These are phyloP conservation scores for Papilio polyxenes DNA, from an alignment of 1,140 invertebrate genomes.

Conservation along the genomic window DNA sequence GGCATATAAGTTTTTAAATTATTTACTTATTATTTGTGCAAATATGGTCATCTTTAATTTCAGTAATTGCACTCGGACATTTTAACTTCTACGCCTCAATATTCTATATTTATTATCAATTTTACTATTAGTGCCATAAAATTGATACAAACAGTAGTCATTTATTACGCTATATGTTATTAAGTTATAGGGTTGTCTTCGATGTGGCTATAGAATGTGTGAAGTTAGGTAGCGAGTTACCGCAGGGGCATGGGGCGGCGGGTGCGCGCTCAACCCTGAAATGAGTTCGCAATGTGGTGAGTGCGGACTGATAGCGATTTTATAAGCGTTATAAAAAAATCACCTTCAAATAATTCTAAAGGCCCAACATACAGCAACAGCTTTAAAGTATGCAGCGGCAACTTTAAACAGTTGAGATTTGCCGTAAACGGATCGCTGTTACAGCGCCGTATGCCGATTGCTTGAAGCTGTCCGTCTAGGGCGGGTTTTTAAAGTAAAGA, in stretches of 20 bases:
- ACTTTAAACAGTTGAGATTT: too few species aligned
- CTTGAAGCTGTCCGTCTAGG: too few species aligned
- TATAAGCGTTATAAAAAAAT: background rate
- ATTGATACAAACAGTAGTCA: background rate
- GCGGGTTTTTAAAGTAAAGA: too few species aligned
- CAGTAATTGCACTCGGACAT: too few species aligned
- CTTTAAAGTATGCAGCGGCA: too few species aligned
- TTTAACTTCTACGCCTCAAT: background rate
- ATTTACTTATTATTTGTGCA: too few species aligned
- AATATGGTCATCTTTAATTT: too few species aligned
- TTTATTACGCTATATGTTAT: constrained; percentile 12
- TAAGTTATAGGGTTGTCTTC: constrained; percentile 35
- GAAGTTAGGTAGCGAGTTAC: constrained; percentile 59
- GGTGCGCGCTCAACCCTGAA: constrained; percentile 74
- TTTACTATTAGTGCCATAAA: background rate
- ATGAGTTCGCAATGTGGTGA: constrained; percentile 62
- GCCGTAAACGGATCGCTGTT: too few species aligned
- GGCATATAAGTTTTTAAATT: too few species aligned
- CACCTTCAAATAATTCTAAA: background rate
- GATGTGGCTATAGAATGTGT: constrained; percentile 43
- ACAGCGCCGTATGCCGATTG: too few species aligned
- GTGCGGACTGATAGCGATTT: constrained; percentile 49
- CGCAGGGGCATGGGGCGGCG: constrained; percentile 53
- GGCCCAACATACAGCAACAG: too few species aligned
- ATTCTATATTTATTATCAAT: background rate